Percentiles rank a stretch among this genome's conserved stretches.
These are phyloP conservation scores for Nyctibius bracteatus DNA, from an alignment of 2,113 vertebrate species.

Conservation along the genomic window DNA sequence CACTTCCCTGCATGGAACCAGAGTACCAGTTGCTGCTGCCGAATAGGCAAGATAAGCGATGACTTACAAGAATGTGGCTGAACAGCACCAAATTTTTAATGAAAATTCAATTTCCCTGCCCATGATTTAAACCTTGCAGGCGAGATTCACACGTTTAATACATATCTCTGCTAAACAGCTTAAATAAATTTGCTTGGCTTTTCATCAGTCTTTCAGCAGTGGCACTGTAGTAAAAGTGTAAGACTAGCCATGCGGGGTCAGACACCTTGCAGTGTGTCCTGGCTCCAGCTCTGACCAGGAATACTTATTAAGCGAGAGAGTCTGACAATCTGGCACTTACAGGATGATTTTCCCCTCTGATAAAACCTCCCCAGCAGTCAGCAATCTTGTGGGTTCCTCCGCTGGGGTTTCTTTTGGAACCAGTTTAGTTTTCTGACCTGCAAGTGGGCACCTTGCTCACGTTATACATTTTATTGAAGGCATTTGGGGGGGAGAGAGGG, in stretches of 20 bases:
- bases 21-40: not conserved
- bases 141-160: not conserved
- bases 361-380: not conserved
- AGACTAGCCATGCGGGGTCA: accelerated
- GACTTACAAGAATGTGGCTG: not conserved
- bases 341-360: not conserved
- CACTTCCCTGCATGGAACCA: accelerated
- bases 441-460: not conserved
- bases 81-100: not conserved
- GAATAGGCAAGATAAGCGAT: not conserved
- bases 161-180: not conserved
- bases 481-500: not conserved
- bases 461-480: not conserved
- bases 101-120: not conserved
- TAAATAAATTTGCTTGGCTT: not conserved
- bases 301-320: accelerated
- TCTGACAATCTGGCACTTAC: accelerated
- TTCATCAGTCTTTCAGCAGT: not conserved
- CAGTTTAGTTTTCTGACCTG: not conserved
- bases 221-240: not conserved
- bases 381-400: not conserved
- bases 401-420: not conserved
- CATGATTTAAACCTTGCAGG: not conserved
- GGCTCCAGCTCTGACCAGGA: not conserved
- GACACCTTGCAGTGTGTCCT: not conserved